These are phyloP conservation scores for Pherbina coryleti DNA, from an alignment of 2,888 invertebrate species.

Conservation along the genomic window DNA sequence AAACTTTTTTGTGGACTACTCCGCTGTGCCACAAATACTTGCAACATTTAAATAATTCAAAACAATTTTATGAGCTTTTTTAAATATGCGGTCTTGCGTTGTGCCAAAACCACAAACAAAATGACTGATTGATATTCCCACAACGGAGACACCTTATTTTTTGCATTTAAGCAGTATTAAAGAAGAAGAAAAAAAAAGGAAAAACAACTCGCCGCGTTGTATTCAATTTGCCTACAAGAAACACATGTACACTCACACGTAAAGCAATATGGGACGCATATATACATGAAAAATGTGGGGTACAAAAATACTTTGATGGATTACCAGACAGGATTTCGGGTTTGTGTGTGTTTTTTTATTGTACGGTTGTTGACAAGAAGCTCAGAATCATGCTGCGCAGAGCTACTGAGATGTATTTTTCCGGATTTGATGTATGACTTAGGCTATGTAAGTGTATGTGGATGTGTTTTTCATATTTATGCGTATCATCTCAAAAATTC, in stretches of 20 bases:
- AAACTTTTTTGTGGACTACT: too few relatives aligned
- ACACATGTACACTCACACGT: background rate
- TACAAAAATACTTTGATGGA: conserved; percentile 24
- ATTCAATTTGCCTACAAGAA: conserved; percentile 30
- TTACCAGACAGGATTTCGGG: conserved; percentile 4
- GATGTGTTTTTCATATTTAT: background rate
- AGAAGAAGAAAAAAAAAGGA: background rate
- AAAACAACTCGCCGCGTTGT: conserved; percentile 18
- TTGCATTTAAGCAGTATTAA: background rate
- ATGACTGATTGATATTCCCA: conserved; percentile 9
- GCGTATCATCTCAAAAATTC: background rate
- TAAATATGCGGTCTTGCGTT: background rate
- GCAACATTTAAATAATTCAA: conserved; percentile 5
- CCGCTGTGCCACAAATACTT: background rate
- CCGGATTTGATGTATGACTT: background rate
- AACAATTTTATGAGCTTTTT: background rate
- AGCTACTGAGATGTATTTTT: background rate
- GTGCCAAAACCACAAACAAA: background rate
- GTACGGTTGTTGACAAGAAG: background rate
- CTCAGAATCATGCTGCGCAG: background rate
- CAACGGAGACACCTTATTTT: conserved; percentile 4
- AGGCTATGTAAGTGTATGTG: background rate
- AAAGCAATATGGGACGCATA: background rate
- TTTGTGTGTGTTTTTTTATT: background rate
- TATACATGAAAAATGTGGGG: background rate